phyloP scores from a whole-genome alignment of 2,113 vertebrate species.

The Amphiprion ocellaris region DNA sequence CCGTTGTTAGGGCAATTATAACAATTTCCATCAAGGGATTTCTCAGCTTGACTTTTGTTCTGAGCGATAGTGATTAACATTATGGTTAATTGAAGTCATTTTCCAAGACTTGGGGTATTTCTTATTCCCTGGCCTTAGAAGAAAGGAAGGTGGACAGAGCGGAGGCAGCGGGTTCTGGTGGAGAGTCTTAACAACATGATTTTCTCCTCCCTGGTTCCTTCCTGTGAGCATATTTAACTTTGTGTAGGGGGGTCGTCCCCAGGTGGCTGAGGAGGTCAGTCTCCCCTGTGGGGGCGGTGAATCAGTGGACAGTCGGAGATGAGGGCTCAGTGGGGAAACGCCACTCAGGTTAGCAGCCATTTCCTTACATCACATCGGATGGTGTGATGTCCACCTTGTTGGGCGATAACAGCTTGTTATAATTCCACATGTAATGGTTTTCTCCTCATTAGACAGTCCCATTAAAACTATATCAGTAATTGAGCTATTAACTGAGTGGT shows the following conservation, averaged over 20 bases:
- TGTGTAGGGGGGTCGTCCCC: conserved; percentile 79
- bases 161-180: conserved; percentile 77
- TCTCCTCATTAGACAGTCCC: conserved; percentile 38
- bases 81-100: conserved; percentile 97
- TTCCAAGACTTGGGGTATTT: conserved; percentile 89
- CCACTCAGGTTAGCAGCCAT: conserved; percentile 46
- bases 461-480: conserved; percentile 47
- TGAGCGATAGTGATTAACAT: conserved; percentile 98
- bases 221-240: conserved; percentile 86
- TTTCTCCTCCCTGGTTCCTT: conserved; percentile 78
- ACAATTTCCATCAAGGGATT: conserved; percentile 99
- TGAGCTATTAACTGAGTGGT: conserved; percentile 40
- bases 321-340: conserved; percentile 72
- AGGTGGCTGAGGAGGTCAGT: conserved; percentile 88
- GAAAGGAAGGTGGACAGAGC: conserved; percentile 57
- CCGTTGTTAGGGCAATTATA: conserved; percentile 97
- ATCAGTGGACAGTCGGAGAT: conserved; percentile 84
- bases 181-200: conserved; percentile 89
- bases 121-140: conserved; percentile 70
- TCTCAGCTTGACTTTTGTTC: conserved; percentile 96
- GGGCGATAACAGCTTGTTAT: conserved; percentile 35
- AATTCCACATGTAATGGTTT: conserved; percentile 37
- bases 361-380: conserved; percentile 44
- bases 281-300: conserved; percentile 84
- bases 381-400: conserved; percentile 50